phyloP scores from a whole-genome alignment of 2,797 vertebrate species.

The Serranus cabrilla region DNA sequence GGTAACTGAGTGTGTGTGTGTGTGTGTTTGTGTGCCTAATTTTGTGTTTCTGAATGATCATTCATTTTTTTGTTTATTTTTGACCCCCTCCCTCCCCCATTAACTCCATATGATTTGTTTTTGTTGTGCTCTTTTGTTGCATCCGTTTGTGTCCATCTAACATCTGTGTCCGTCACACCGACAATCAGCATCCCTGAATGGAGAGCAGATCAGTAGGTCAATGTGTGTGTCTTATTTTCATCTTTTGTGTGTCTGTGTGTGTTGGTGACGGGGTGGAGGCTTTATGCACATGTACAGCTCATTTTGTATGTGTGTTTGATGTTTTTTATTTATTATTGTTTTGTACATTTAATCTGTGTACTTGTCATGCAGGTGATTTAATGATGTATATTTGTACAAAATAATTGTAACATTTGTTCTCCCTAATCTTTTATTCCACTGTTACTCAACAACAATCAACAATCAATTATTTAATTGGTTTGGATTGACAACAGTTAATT shows the following conservation, averaged over 20 bases:
- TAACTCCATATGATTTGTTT: slow-evolving; percentile 74
- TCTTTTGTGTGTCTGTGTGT: slow-evolving; percentile 34
- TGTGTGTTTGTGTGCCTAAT: slow-evolving; percentile 13
- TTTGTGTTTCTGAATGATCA: slow-evolving; percentile 23
- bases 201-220: slow-evolving; percentile 87
- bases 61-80: slow-evolving; percentile 61
- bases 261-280: slow-evolving; percentile 25
- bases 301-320: background rate
- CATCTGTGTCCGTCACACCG: slow-evolving; percentile 80
- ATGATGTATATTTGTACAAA: too few relatives aligned
- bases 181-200: slow-evolving; percentile 85
- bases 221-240: slow-evolving; percentile 56
- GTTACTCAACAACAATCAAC: too few relatives aligned
- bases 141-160: slow-evolving; percentile 79
- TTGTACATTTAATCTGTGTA: slow-evolving; percentile 1
- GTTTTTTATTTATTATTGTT: slow-evolving; percentile 2
- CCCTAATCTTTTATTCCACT: too few relatives aligned
- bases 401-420: background rate
- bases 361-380: background rate
- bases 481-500: too few relatives aligned
- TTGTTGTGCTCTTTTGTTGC: slow-evolving; percentile 74
- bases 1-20: slow-evolving; percentile 76
- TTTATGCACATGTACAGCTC: background rate
- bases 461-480: too few relatives aligned
- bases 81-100: slow-evolving; percentile 46